These are phyloP conservation scores for Hypotaenidia okinawae DNA, from an alignment of 2,797 vertebrate genomes.

Conservation along the genomic window DNA sequence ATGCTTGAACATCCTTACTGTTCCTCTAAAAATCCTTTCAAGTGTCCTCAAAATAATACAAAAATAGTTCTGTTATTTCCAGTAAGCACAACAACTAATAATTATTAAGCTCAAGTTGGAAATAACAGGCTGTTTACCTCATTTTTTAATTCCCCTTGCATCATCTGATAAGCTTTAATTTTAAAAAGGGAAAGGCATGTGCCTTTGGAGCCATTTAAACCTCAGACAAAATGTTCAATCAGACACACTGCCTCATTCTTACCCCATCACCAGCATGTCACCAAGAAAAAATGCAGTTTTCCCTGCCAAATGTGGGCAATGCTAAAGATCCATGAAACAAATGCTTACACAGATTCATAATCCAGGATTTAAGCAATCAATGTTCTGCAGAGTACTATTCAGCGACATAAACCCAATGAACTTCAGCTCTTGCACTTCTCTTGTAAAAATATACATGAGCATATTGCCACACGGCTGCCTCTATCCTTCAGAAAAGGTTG, in stretches of 20 bases:
- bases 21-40: neutral
- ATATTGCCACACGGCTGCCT: slow-evolving; percentile 4
- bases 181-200: slow-evolving; percentile 31
- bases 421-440: slow-evolving; percentile 32
- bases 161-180: neutral
- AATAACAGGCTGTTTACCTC: neutral
- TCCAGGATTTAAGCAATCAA: slow-evolving; percentile 41
- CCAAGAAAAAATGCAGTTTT: slow-evolving; percentile 38
- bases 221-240: slow-evolving; percentile 49
- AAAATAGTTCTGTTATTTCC: neutral
- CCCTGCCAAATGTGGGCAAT: slow-evolving; percentile 46
- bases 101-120: neutral
- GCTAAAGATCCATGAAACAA: slow-evolving; percentile 61
- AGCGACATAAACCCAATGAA: slow-evolving; percentile 29
- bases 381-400: slow-evolving; percentile 12
- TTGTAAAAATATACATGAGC: slow-evolving; percentile 31
- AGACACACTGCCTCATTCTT: slow-evolving; percentile 48
- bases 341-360: slow-evolving; percentile 61
- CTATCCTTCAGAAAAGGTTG: neutral
- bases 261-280: slow-evolving; percentile 49
- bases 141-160: neutral
- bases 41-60: neutral
- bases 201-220: slow-evolving; percentile 39
- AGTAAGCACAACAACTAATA: neutral
- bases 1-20: neutral